Percentiles rank a stretch among this genome's conserved stretches.
Conservation (phyloP, 2,113 vertebrate species). For the Pollachius pollachius region DNA sequence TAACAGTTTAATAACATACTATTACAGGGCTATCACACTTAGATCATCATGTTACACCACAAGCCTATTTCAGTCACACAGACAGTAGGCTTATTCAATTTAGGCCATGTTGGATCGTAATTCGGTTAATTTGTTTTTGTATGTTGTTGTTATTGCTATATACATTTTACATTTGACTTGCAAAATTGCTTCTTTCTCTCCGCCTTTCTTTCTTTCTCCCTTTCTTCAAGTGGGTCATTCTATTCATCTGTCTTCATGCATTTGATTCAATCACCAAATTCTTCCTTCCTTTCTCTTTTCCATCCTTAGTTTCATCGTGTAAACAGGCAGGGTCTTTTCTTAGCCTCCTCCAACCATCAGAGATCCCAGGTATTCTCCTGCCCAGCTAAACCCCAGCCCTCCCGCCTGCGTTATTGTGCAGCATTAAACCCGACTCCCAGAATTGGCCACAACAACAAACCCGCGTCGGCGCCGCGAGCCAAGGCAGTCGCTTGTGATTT, state of each 20-base stretch:
- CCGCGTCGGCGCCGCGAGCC: slow-evolving; percentile 46
- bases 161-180: not conserved
- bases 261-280: slow-evolving; percentile 6
- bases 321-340: no score
- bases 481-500: slow-evolving; percentile 65
- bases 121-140: not conserved
- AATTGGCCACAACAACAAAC: slow-evolving; percentile 51
- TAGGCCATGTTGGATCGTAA: slow-evolving; percentile 21
- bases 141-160: not conserved
- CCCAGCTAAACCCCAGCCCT: slow-evolving; percentile 50
- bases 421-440: slow-evolving; percentile 59
- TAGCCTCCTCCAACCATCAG: no score
- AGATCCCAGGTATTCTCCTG: slow-evolving; percentile 28
- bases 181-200: not conserved
- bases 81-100: slow-evolving; percentile 39
- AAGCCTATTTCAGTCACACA: slow-evolving; percentile 51
- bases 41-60: slow-evolving; percentile 64
- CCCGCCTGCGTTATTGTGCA: slow-evolving; percentile 57
- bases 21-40: slow-evolving; percentile 69
- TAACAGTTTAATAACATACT: slow-evolving; percentile 73
- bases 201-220: slow-evolving; percentile 16
- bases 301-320: not conserved
- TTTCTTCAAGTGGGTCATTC: no score
- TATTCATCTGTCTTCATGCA: no score
- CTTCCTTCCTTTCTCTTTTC: not conserved